Evolutionary conservation across 2,113 vertebrate species (phyloP).

Genomic region (Redunca redunca): DNA sequence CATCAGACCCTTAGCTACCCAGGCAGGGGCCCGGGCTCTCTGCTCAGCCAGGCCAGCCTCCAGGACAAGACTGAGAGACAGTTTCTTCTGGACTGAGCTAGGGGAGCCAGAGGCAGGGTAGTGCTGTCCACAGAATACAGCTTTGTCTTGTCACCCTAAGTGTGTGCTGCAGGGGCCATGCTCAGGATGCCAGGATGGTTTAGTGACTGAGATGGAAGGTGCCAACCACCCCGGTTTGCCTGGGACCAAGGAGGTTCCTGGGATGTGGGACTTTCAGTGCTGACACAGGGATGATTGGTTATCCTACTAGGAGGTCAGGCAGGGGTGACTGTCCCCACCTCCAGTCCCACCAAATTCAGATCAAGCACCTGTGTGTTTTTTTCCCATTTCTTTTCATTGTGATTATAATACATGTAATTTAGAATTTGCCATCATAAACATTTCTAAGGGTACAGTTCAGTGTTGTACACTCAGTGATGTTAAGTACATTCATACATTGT

Average conservation of each 20-base stretch:
- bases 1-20: background rate
- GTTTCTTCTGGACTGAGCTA: background rate
- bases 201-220: background rate
- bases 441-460: background rate
- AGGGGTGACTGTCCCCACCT: background rate
- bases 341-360: background rate
- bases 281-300: background rate
- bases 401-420: background rate
- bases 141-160: background rate
- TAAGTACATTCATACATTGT: background rate
- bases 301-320: background rate
- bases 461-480: background rate
- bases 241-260: background rate
- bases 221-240: background rate
- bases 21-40: background rate
- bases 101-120: background rate
- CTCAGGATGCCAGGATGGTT: background rate
- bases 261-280: background rate
- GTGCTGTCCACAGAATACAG: background rate
- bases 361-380: background rate
- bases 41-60: background rate
- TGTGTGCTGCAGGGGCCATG: background rate
- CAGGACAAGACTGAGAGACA: background rate
- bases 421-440: background rate
- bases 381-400: background rate